These are phyloP conservation scores for Centropus bengalensis DNA, from an alignment of 2,113 vertebrate species.

Conservation along the genomic window DNA sequence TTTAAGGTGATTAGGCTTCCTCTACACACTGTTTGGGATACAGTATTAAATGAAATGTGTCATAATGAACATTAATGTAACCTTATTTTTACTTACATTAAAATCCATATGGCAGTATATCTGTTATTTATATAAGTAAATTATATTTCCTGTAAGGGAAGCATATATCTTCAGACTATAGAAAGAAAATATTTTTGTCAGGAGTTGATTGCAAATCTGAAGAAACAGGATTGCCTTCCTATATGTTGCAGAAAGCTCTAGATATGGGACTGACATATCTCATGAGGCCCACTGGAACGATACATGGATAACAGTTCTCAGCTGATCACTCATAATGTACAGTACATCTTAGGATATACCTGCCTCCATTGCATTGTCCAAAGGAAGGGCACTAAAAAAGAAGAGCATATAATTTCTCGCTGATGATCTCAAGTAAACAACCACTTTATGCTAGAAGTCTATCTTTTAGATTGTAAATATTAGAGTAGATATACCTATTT, in stretches of 20 bases:
- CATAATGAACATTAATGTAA: not conserved
- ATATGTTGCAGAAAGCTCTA: not conserved
- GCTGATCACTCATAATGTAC: not conserved
- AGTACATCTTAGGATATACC: not conserved
- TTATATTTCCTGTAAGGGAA: not conserved
- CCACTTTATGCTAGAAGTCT: not conserved
- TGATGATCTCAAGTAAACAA: not conserved
- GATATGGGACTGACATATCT: not conserved
- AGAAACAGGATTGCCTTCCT: not conserved
- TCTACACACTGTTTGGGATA: not conserved
- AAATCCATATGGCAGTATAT: not conserved
- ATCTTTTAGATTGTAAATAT: not conserved
- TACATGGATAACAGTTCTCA: not conserved
- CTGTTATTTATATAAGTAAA: not conserved
- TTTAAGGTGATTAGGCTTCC: not conserved
- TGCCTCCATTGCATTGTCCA: not conserved
- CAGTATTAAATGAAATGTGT: not conserved
- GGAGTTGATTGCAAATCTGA: not conserved
- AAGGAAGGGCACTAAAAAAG: not conserved
- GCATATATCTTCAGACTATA: not conserved
- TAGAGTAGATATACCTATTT: not conserved
- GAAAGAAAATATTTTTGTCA: not conserved
- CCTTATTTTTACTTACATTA: not conserved
- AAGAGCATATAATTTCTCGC: fast-evolving
- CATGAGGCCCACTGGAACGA: not conserved